Percentiles rank a stretch among this genome's conserved stretches.
Evolutionary conservation across 2,888 invertebrate species (phyloP).

Genomic region (Tachina fera): DNA sequence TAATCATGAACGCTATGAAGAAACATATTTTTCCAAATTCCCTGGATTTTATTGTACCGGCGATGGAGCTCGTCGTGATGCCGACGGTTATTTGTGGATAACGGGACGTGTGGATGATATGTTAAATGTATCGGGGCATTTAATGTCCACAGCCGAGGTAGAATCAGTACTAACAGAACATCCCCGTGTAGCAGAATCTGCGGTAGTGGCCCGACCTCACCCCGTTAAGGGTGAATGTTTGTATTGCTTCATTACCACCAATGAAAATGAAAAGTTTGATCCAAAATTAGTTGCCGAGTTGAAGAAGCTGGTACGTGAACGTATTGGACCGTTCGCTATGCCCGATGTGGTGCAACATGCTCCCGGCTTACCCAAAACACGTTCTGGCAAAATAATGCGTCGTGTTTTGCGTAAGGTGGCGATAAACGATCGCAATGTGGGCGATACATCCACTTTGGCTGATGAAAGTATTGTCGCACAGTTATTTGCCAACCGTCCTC

Average conservation of each 20-base stretch:
- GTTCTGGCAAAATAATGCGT: conserved; percentile 99
- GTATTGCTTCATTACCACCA: conserved; percentile 98
- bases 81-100: conserved; percentile 97
- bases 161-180: conserved; percentile 92
- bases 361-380: conserved; percentile 96
- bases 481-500: conserved; percentile 89
- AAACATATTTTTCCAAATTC: conserved; percentile 97
- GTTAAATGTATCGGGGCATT: conserved; percentile 98
- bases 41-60: conserved; percentile 99
- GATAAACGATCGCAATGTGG: conserved; percentile 92
- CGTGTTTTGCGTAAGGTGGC: conserved; percentile 97
- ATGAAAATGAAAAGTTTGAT: conserved; percentile 88
- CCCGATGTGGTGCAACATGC: conserved; percentile 98
- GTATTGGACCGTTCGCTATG: conserved; percentile 97
- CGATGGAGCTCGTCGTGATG: conserved; percentile 97
- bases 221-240: conserved; percentile 97
- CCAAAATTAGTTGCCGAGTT: conserved; percentile 88
- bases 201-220: conserved; percentile 97
- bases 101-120: conserved; percentile 99
- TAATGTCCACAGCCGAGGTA: conserved; percentile 98
- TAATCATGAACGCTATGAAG: conserved; percentile 94
- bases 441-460: conserved; percentile 96
- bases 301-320: conserved; percentile 91
- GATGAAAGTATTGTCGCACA: conserved; percentile 94
- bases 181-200: conserved; percentile 93